These are phyloP conservation scores for Pogonophryne albipinna DNA, from an alignment of 2,797 vertebrate species.

Conservation along the genomic window DNA sequence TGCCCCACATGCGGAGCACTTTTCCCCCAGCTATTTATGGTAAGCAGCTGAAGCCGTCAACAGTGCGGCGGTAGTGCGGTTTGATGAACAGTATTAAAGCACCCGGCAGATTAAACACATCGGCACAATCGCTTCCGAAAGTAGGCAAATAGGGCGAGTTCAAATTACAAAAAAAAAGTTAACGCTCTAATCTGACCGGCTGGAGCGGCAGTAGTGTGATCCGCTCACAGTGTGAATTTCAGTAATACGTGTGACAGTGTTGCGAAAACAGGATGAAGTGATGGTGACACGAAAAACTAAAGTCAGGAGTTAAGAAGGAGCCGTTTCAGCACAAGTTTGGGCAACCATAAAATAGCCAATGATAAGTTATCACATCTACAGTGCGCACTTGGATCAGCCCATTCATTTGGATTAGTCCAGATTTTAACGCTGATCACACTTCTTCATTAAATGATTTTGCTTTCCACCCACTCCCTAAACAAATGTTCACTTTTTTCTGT, in stretches of 20 bases:
- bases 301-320: background rate
- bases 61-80: constrained; percentile 10
- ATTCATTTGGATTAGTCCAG: background rate
- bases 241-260: background rate
- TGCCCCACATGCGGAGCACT: constrained; percentile 52
- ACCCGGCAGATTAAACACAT: constrained; percentile 18
- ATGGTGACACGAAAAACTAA: background rate
- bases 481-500: background rate
- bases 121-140: background rate
- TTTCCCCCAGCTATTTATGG: constrained; percentile 49
- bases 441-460: background rate
- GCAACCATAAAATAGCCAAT: background rate
- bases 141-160: background rate
- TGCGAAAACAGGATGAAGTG: background rate
- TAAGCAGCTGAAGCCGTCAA: constrained; percentile 29
- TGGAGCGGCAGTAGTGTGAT: background rate
- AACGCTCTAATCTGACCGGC: constrained; percentile 11
- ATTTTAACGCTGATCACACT: background rate
- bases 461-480: background rate
- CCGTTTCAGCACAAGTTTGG: constrained; percentile 21
- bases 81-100: constrained; percentile 27
- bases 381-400: background rate
- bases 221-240: constrained; percentile 5
- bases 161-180: background rate
- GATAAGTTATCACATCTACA: background rate